A percentile compares a stretch with the other conserved stretches of the same genome.
These are phyloP conservation scores for Chymomyza caudatula DNA, from an alignment of 2,888 invertebrate species.

Conservation along the genomic window DNA sequence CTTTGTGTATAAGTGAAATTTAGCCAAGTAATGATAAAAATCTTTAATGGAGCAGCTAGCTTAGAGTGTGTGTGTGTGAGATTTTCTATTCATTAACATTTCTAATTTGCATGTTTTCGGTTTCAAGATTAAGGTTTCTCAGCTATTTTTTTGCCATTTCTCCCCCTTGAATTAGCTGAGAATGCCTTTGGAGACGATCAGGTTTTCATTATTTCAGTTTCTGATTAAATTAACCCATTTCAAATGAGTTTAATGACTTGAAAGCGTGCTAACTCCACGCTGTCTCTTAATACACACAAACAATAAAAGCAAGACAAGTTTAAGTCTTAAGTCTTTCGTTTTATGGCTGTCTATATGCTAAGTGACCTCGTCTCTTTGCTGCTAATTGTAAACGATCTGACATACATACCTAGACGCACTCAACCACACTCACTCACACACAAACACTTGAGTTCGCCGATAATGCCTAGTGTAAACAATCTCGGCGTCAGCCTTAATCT, in stretches of 20 bases:
- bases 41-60: conserved; percentile 30
- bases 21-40: conserved; percentile 56
- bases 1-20: conserved; percentile 59
- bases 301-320: conserved; percentile 10
- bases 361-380: conserved; percentile 15
- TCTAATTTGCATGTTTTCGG: conserved; percentile 50
- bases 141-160: conserved; percentile 29
- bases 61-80: conserved; percentile 19
- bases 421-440: background rate
- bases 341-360: background rate
- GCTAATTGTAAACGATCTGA: conserved; percentile 2
- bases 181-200: conserved; percentile 12
- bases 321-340: conserved; percentile 27
- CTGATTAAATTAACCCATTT: conserved; percentile 41
- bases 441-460: conserved; percentile 25
- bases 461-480: conserved; percentile 27
- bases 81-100: conserved; percentile 69
- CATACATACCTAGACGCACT: background rate
- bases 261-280: conserved; percentile 44
- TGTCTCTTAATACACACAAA: background rate
- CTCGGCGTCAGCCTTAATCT: conserved; percentile 13
- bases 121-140: conserved; percentile 48
- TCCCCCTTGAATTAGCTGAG: background rate
- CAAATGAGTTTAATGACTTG: conserved; percentile 36
- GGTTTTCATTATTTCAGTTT: conserved; percentile 1